Base-by-base conservation (phyloP, 2,113 vertebrate genomes). In the Crypturellus undulatus region DNA sequence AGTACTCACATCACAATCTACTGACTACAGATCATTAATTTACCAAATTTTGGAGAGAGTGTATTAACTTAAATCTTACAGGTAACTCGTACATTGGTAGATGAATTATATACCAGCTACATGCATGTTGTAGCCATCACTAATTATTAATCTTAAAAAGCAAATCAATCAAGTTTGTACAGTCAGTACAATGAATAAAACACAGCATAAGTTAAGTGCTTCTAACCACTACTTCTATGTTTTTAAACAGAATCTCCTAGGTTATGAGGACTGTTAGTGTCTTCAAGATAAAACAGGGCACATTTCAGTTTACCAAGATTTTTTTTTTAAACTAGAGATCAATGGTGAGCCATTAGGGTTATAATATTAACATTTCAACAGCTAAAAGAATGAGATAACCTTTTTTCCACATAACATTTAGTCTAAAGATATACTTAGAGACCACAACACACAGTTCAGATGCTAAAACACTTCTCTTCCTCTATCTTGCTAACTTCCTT, bases 191-290 rank as follows among this genome's bases (percentile, higher is more conserved):
- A 2, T 36, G 12, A 88, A 89, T n/a, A 42, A 85, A 86, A 58
- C n/a, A 81, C 8, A 22, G 13, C 17, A 83, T 3, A 51, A 49
- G 0, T 28, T 34, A 45, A 79, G 32, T 30, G 45, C 30, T 79
- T 77, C 28, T 18, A 54, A 45, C 22, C 25, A 30, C 4, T 59
- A 20, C 49, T 85, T 87, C 65, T 58, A 70, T 12, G 13, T 56
- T 77, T 68, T 63, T 4, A 34, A 73, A 62, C 3, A 3, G 63
- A 87, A 75, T 52, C 59, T 59, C 36, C 43, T 65, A 88, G 34
- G 64, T 58, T 87, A 90, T 78, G 77, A 91, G 93, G 96, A 71
- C n/a, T 49, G 70, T 84, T 70, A 70, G 30, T 89, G 26, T 34
- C 34, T 84, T 82, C 62, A 77, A 47, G 68, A 54, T 8, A 84